These are phyloP conservation scores for Drosophila novamexicana DNA, from an alignment of 1,140 invertebrate genomes.

Conservation along the genomic window DNA sequence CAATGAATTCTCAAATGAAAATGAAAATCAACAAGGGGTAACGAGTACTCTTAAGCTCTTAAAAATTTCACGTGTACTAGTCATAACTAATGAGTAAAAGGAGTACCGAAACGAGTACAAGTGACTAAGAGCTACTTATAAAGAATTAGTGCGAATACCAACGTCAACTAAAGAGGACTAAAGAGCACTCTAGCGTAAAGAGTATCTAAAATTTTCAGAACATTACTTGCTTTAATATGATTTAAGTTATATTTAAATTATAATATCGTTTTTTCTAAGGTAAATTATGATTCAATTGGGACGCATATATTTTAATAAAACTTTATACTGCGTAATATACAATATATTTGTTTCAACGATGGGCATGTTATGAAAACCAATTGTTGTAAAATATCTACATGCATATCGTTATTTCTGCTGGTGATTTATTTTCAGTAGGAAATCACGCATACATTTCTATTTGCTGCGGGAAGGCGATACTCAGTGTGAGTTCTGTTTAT, in stretches of 20 bases:
- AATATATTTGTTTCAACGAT: not conserved
- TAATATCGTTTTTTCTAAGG: not conserved
- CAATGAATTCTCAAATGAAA: too few relatives aligned
- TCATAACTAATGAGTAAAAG: too few relatives aligned
- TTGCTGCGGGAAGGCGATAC: constrained; percentile 5
- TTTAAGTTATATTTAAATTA: not conserved
- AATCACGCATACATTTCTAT: constrained; percentile 41
- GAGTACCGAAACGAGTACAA: too few relatives aligned
- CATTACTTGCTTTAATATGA: not conserved
- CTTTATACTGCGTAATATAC: not conserved
- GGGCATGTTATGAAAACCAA: not conserved
- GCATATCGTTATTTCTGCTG: constrained; percentile 4
- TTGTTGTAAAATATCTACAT: not conserved
- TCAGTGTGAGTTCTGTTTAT: constrained; percentile 16
- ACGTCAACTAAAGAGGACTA: too few relatives aligned
- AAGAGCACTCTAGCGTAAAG: too few relatives aligned
- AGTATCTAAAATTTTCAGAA: not conserved
- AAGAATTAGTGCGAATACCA: too few relatives aligned
- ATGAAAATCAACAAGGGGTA: too few relatives aligned
- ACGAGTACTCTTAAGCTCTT: too few relatives aligned
- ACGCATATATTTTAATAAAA: not conserved
- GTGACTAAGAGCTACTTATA: too few relatives aligned
- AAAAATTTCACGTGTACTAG: too few relatives aligned
- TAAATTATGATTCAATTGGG: constrained; percentile 7
- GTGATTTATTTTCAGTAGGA: constrained; percentile 12